phyloP scores from a whole-genome alignment of 2,888 invertebrate species.

The Ennomos quercinarius region DNA sequence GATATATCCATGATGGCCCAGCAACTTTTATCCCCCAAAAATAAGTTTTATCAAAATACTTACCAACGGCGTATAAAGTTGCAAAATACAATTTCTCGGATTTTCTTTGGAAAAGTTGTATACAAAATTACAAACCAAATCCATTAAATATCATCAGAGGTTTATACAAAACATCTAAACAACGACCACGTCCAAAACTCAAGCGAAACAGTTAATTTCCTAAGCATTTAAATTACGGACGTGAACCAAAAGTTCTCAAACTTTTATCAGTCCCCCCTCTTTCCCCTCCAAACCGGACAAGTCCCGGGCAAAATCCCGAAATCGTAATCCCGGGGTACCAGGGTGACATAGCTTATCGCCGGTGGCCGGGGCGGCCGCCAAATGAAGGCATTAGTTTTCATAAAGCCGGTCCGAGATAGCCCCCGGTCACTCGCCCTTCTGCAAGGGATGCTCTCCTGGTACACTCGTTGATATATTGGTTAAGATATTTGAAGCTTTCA shows the following conservation, averaged over 20 bases:
- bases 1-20: no score
- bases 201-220: constrained; percentile 48
- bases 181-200: constrained; percentile 17
- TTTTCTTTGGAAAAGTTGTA: no score
- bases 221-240: constrained; percentile 69
- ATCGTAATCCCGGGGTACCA: constrained; percentile 78
- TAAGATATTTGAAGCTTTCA: constrained; percentile 58
- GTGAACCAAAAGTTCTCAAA: constrained; percentile 64
- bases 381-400: constrained; percentile 85
- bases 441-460: constrained; percentile 62
- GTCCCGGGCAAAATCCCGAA: constrained; percentile 65
- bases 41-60: no score
- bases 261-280: constrained; percentile 66
- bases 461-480: constrained; percentile 63
- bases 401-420: constrained; percentile 78
- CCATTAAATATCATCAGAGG: no score
- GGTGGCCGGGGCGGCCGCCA: constrained; percentile 72
- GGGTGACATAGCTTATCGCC: constrained; percentile 81
- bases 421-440: constrained; percentile 63
- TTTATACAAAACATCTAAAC: neutral
- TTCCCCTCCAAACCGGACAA: constrained; percentile 38
- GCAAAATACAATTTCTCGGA: no score
- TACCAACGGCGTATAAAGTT: no score
- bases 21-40: no score
- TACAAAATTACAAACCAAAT: no score